Conservation (phyloP, 2,797 vertebrate species). For the Amphiprion clarkii region DNA sequence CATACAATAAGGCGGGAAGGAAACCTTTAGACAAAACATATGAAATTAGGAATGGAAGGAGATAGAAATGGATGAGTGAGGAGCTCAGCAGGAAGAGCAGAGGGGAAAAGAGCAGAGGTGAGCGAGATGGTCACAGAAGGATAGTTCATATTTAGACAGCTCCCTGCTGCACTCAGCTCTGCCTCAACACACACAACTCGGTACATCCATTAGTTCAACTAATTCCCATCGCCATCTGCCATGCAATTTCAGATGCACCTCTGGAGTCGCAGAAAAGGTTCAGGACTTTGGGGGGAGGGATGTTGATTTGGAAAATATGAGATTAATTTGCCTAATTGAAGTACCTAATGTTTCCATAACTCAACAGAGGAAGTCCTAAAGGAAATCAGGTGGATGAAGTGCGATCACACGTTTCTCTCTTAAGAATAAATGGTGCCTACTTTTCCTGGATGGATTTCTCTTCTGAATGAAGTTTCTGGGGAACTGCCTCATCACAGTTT, state of each 20-base stretch:
- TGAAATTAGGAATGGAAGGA: background rate
- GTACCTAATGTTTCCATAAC: constrained; percentile 70
- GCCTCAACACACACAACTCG: constrained; percentile 73
- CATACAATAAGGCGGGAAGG: constrained; percentile 1
- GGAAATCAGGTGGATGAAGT: constrained; percentile 58
- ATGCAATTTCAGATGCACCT: constrained; percentile 77
- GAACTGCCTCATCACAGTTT: background rate
- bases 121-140: constrained; percentile 68
- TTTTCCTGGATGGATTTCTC: constrained; percentile 23
- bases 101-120: constrained; percentile 31
- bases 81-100: constrained; percentile 16
- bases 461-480: constrained; percentile 33
- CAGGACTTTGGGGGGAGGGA: constrained; percentile 64
- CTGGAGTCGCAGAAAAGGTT: constrained; percentile 74
- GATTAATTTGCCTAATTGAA: constrained; percentile 76
- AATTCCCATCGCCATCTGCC: constrained; percentile 84
- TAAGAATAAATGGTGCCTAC: constrained; percentile 32
- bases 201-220: constrained; percentile 78
- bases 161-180: constrained; percentile 62
- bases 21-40: background rate
- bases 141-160: constrained; percentile 74
- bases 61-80: constrained; percentile 15
- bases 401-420: constrained; percentile 42
- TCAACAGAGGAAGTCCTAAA: constrained; percentile 55
- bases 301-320: constrained; percentile 77